Conservation (phyloP, 1,140 invertebrate genomes). For the Coelopa frigida region DNA sequence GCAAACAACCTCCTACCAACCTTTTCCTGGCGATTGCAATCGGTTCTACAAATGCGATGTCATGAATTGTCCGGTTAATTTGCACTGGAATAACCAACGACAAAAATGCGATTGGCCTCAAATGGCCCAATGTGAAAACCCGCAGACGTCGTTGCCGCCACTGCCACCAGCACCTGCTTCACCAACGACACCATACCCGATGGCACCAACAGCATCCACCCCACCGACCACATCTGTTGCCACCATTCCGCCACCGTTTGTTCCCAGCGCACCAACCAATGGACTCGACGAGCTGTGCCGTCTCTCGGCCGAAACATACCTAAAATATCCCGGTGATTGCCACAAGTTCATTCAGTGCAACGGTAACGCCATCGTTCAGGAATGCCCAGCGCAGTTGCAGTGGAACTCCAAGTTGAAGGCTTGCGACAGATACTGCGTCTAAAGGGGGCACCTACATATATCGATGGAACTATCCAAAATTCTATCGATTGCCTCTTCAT, state of each 20-base stretch:
- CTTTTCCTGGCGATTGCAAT: conserved; percentile 8
- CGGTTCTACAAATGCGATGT: conserved; percentile 7
- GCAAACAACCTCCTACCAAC: not conserved
- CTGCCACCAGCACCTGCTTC: not conserved
- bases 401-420: conserved; percentile 18
- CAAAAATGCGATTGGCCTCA: conserved; percentile 7
- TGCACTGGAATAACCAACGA: conserved; percentile 8
- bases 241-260: conserved; percentile 13
- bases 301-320: conserved; percentile 9
- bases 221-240: conserved; percentile 19
- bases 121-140: not conserved
- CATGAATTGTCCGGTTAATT: conserved; percentile 1
- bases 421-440: conserved; percentile 11
- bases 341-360: conserved; percentile 32
- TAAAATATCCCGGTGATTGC: conserved; percentile 29
- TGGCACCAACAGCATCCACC: not conserved
- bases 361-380: conserved; percentile 15
- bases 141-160: too few species aligned
- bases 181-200: not conserved
- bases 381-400: conserved; percentile 18
- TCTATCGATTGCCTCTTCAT: too few species aligned
- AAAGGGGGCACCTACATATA: too few species aligned
- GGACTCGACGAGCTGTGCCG: not conserved
- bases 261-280: not conserved
- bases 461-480: too few species aligned